Evolutionary conservation across 2,113 vertebrate genomes (phyloP), one percentile per base, ranked within the genome.

Genomic region (Psilopogon haemacephalus): DNA sequence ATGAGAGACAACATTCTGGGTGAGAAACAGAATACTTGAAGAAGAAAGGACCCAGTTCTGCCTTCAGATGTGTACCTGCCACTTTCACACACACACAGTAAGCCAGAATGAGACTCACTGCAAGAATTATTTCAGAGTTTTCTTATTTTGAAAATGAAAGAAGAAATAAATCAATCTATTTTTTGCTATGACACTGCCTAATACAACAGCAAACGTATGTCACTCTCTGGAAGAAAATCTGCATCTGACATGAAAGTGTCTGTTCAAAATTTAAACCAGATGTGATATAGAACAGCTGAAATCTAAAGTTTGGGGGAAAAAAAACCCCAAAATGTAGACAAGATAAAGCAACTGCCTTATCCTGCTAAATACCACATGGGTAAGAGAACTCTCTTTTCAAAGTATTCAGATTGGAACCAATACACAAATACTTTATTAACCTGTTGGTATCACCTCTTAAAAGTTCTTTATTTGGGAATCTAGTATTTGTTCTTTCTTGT

Each of bases 211-310:
- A 85, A 95, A 80, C 1, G 12, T 77, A 88, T 86, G 86, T 69
- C 73, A 94, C n/a, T 48, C 71, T 92, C 65, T 27, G 48, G 75
- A 91, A 84, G 38, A 94, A 94, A 96, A 81, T 89, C 67, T 80
- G 71, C 72, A 80, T 86, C 71, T 89, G 62, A 87, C 65, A 88
- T 88, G 58, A 56, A 91, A 97, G 63, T 88, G 35, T 86, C 77
- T 68, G 48, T 65, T 92, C 58, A 81, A 74, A 91, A 91, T 90
- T 81, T 90, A 97, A 97, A 95, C 94, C 97, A 97, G 93, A 96
- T 96, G 96, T 96, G 95, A 96, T 95, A 92, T 13, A 94, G 93
- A 96, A 94, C 93, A 97, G 94, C 92, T 95, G 94, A 97, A 97
- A 97, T 89, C 91, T 79, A 95, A 97, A 95, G 79, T 97, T 95